Conservation (phyloP, 2,797 vertebrate species). For the Rhinichthys osculus region DNA sequence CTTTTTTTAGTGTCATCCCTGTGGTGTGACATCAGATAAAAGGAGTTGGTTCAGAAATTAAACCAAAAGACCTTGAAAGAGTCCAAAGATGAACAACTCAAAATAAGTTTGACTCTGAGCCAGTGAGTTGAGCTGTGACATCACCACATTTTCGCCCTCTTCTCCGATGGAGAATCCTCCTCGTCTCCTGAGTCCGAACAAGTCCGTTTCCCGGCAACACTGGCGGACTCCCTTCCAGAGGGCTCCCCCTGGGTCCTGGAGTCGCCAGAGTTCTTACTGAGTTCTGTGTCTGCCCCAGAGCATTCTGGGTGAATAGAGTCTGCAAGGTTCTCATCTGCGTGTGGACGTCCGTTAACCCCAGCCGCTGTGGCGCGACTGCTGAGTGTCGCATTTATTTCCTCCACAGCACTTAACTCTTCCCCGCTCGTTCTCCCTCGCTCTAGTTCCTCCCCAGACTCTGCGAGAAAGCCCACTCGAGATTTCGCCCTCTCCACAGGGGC, state of each 20-base stretch:
- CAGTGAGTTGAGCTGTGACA: constrained; percentile 32
- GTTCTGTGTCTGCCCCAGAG: constrained; percentile 69
- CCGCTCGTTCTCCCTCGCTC: constrained; percentile 56
- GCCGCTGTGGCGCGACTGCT: constrained; percentile 47
- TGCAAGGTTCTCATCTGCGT: constrained; percentile 70
- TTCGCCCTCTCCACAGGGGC: constrained; percentile 60
- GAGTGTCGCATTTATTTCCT: constrained; percentile 52
- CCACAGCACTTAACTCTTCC: constrained; percentile 53
- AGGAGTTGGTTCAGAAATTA: constrained; percentile 40
- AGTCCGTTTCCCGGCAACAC: constrained; percentile 81
- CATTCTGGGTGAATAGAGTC: constrained; percentile 69
- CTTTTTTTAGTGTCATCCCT: constrained; percentile 66
- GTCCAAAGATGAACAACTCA: constrained; percentile 29
- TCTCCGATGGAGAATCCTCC: constrained; percentile 87
- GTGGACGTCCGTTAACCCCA: constrained; percentile 82
- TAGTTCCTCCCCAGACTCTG: constrained; percentile 25
- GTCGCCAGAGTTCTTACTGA: constrained; percentile 53
- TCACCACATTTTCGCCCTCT: constrained; percentile 93
- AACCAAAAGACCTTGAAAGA: constrained; percentile 2
- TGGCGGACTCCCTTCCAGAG: constrained; percentile 48
- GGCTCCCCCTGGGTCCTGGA: constrained; percentile 61
- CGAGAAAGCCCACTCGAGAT: constrained; percentile 54
- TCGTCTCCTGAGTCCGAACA: constrained; percentile 82
- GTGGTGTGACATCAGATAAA: constrained; percentile 61
- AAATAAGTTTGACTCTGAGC: constrained; percentile 29